A percentile compares a stretch with the other conserved stretches of the same genome.
Conservation (phyloP, 2,797 vertebrate species). For the Falco rusticolus region DNA sequence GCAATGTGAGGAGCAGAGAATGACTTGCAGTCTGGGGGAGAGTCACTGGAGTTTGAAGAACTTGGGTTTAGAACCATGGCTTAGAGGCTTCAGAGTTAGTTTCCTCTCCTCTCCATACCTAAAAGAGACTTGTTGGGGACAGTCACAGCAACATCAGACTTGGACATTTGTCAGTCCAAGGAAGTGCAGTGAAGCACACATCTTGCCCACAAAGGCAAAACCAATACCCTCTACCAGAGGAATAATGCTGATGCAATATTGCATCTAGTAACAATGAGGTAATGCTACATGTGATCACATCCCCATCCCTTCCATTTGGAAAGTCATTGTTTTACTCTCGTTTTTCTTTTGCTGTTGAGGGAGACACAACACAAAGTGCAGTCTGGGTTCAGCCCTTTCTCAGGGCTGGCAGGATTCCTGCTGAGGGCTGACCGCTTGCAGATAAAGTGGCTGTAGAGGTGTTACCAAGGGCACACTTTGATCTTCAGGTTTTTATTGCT, state of each 20-base stretch:
- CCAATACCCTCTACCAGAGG: background rate
- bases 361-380: background rate
- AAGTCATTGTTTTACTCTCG: background rate
- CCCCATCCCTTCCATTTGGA: background rate
- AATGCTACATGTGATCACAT: background rate
- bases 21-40: background rate
- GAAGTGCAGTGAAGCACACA: background rate
- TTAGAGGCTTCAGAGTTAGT: background rate
- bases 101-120: background rate
- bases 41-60: background rate
- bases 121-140: background rate
- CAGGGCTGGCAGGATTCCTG: background rate
- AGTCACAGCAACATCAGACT: background rate
- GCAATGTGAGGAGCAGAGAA: background rate
- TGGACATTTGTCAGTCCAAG: background rate
- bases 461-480: background rate
- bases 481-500: constrained; percentile 23
- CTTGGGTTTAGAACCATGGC: background rate
- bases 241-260: background rate
- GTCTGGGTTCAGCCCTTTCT: background rate
- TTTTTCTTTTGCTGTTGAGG: background rate
- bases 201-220: background rate
- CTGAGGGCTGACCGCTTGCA: background rate
- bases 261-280: background rate
- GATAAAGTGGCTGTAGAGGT: background rate